Evolutionary conservation across 1,140 invertebrate genomes (phyloP), one percentile per base, ranked within the genome.

Genomic region (Drosophila kohkoa): DNA sequence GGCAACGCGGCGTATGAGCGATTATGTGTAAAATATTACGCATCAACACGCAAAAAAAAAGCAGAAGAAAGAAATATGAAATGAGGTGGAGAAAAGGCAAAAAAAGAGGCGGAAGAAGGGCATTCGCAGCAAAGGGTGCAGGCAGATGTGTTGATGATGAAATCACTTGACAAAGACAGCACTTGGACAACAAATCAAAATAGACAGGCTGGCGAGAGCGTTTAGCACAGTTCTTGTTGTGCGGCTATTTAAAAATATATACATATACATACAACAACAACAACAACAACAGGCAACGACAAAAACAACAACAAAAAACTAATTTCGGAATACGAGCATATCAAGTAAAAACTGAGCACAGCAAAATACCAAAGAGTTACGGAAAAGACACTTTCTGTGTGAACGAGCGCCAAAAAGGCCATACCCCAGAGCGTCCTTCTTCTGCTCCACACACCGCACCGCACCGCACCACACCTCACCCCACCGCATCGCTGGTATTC

Each of bases 111-210:
- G 51, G 77, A 11, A n/a, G 62, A 54, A 38, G 49, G 48, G 48
- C 62, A 63, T 55, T 30, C 32, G 51, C 30, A 51, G 45, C 20
- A 25, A 35, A 59, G 48, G 41, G 16, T 64, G 51, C 4, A 41
- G 41, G 28, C 20, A 25, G 20, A 25, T 25, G 20, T 54, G 66
- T 13, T 38, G 60, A 35, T 72, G 65, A 77, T 77, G 75, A 77
- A 77, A 73, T 77, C 75, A 77, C 68, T 72, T 72, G 68, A 72
- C 67, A 76, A 72, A 76, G 74, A 72, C 69, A 64, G 85, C 85
- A 90, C 85, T 89, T 90, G 86, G 86, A 89, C 85, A 89, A 89
- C 86, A 89, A 89, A 89, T 89, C 85, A 88, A 88, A 88, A 88
- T 88, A 88, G 85, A 88, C 85, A 88, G 81, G 74, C 85, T 83